phyloP scores from a whole-genome alignment of 1,140 invertebrate genomes.

The Neodiprion pinetum region DNA sequence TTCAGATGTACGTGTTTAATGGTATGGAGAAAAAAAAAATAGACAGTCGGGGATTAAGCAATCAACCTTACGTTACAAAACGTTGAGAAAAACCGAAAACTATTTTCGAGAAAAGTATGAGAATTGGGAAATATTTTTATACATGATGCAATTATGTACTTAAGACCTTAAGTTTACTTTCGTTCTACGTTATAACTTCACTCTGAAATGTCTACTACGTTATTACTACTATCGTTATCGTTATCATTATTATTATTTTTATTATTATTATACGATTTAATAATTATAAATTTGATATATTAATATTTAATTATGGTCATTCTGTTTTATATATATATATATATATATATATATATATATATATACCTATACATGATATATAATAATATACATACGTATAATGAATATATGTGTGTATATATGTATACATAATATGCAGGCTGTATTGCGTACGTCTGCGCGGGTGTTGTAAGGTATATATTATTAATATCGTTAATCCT shows the following conservation, averaged over 20 bases:
- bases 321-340: neutral
- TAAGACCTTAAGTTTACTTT: too few relatives aligned
- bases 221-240: neutral
- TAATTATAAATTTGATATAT: neutral
- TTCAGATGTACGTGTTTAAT: too few relatives aligned
- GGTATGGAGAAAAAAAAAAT: too few relatives aligned
- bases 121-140: too few relatives aligned
- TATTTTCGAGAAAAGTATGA: too few relatives aligned
- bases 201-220: neutral
- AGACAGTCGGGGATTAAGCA: too few relatives aligned
- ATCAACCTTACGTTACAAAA: too few relatives aligned
- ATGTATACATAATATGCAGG: neutral
- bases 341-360: neutral
- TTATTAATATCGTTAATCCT: neutral
- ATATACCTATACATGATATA: neutral
- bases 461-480: neutral
- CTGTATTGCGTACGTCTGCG: neutral
- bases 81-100: too few relatives aligned
- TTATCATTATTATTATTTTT: neutral
- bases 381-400: neutral
- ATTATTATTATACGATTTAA: neutral
- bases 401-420: too few relatives aligned
- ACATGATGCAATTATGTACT: too few relatives aligned
- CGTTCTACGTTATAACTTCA: too few relatives aligned
- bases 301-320: constrained; percentile 1